Evolutionary conservation across 1,140 invertebrate species (phyloP).

Genomic region (Coenobita brevimanus): DNA sequence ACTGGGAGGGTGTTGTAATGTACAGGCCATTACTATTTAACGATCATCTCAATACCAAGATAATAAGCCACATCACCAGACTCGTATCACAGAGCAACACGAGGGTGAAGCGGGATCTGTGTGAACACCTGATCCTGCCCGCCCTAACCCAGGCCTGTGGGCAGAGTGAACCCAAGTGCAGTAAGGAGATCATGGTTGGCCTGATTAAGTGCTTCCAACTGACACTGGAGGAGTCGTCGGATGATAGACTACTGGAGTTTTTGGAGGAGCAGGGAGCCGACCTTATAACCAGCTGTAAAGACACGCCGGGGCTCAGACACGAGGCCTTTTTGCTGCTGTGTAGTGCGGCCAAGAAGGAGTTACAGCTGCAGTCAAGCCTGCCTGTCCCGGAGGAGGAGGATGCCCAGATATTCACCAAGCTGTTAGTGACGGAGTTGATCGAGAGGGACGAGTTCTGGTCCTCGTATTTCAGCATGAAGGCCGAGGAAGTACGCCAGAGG

Average conservation of each 20-base stretch:
- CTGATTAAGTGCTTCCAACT: conserved; percentile 36
- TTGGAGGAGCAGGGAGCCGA: conserved; percentile 6
- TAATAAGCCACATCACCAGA: conserved; percentile 46
- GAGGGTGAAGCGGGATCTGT: conserved; percentile 42
- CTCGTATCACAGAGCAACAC: conserved; percentile 45
- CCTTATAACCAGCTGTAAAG: conserved; percentile 34
- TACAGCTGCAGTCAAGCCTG: conserved; percentile 24
- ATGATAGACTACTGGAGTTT: conserved; percentile 31
- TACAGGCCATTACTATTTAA: conserved; percentile 34
- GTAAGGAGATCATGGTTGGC: conserved; percentile 33
- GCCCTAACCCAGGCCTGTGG: conserved; percentile 34
- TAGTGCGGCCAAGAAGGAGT: conserved; percentile 43
- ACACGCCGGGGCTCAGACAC: conserved; percentile 37
- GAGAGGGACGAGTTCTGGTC: conserved; percentile 58
- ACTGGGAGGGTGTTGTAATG: conserved; percentile 45
- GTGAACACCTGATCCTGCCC: conserved; percentile 50
- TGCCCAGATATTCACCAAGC: conserved; percentile 31
- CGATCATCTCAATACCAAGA: conserved; percentile 28
- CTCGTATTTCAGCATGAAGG: conserved; percentile 54
- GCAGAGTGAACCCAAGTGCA: background rate
- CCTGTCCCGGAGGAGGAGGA: conserved; percentile 38
- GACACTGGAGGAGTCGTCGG: conserved; percentile 44
- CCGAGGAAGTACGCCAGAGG: conserved; percentile 37
- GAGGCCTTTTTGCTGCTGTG: conserved; percentile 51
- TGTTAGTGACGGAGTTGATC: conserved; percentile 45